Evolutionary conservation across 2,113 vertebrate species (phyloP).

Genomic region (Gopherus flavomarginatus): DNA sequence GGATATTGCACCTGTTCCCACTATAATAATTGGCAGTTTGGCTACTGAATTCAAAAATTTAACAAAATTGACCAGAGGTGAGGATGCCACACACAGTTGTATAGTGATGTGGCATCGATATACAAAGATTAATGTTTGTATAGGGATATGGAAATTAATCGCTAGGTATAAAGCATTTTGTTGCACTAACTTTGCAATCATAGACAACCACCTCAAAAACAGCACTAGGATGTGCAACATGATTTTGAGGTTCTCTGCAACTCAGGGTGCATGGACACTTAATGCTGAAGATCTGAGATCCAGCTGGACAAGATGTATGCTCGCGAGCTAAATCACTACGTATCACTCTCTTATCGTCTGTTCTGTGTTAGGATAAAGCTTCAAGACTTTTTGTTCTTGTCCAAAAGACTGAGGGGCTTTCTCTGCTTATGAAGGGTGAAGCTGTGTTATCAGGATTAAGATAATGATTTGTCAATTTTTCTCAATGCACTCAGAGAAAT

Average conservation of each 20-base stretch:
- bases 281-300: background rate
- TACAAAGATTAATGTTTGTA: background rate
- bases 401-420: background rate
- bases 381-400: background rate
- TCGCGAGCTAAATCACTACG: background rate
- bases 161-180: background rate
- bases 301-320: background rate
- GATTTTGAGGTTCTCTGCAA: background rate
- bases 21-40: background rate
- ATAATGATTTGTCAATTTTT: background rate
- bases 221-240: background rate
- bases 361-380: background rate
- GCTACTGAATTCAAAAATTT: background rate
- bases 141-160: background rate
- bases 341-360: accelerated
- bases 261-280: background rate
- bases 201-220: background rate
- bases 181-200: background rate
- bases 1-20: background rate
- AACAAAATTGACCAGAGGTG: background rate
- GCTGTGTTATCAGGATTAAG: background rate
- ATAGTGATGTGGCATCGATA: background rate
- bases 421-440: background rate
- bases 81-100: background rate
- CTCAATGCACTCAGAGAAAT: background rate